These are phyloP conservation scores for Brachypodius melanocephalos DNA, from an alignment of 2,113 vertebrate species.

Conservation along the genomic window DNA sequence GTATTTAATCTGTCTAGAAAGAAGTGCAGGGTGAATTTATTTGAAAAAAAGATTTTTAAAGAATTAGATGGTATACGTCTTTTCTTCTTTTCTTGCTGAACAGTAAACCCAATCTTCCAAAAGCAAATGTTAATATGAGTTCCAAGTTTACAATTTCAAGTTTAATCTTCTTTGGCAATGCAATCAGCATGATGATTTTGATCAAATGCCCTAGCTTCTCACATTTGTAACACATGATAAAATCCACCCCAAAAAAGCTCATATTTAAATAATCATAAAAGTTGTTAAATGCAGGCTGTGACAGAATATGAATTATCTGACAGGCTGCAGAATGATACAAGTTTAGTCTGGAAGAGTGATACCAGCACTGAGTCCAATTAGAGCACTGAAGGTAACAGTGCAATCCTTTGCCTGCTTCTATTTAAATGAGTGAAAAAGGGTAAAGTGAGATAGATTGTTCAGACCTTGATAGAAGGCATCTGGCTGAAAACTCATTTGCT, in stretches of 20 bases:
- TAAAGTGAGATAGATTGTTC: background rate
- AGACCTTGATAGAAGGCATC: background rate
- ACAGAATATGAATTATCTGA: background rate
- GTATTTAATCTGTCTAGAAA: background rate
- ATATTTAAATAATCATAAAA: background rate
- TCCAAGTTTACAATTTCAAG: background rate
- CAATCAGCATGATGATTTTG: background rate
- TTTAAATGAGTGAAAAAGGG: background rate
- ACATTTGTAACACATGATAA: background rate
- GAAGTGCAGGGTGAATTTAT: background rate
- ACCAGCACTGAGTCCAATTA: background rate
- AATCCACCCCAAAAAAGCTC: background rate
- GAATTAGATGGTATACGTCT: background rate
- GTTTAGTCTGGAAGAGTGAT: background rate
- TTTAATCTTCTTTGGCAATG: conserved; percentile 7
- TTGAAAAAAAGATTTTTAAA: background rate
- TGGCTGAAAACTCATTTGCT: background rate
- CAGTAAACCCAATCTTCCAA: background rate
- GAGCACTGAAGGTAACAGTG: background rate
- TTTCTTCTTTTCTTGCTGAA: background rate
- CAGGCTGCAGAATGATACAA: background rate
- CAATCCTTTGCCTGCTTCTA: background rate
- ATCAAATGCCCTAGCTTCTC: background rate
- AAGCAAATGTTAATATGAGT: background rate
- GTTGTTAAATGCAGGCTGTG: background rate